Conservation (phyloP, 1,140 invertebrate species). For the Aphelenchoides avenae region DNA sequence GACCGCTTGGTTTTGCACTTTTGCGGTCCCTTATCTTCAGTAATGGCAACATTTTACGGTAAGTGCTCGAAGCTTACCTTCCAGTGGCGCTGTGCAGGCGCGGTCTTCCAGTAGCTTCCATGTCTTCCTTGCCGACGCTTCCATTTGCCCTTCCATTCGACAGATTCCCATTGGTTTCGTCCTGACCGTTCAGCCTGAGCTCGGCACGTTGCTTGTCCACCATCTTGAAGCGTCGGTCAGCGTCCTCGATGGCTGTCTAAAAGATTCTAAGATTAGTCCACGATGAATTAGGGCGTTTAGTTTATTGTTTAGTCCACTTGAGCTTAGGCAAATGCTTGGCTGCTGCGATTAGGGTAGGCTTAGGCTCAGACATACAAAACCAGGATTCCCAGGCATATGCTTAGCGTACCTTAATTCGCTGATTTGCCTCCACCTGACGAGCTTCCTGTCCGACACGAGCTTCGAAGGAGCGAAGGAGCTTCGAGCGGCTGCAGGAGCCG, state of each 20-base stretch:
- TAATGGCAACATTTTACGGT: too few relatives aligned
- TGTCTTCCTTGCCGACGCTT: too few relatives aligned
- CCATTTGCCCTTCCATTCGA: too few relatives aligned
- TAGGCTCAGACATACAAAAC: not conserved
- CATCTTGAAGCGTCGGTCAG: constrained; percentile 26
- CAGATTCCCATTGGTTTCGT: not conserved
- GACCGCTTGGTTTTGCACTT: too few relatives aligned
- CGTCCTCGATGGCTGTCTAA: constrained; percentile 6
- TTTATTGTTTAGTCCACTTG: too few relatives aligned
- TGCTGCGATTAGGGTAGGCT: too few relatives aligned
- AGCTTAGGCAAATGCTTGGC: too few relatives aligned
- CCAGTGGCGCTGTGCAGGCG: too few relatives aligned
- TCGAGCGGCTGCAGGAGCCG: constrained; percentile 46
- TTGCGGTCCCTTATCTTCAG: too few relatives aligned
- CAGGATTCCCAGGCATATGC: not conserved
- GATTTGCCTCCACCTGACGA: constrained; percentile 35
- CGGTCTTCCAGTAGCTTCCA: too few relatives aligned
- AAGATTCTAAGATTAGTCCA: not conserved
- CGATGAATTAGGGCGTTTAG: too few relatives aligned
- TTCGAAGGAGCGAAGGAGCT: constrained; percentile 34
- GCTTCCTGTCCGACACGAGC: constrained; percentile 31
- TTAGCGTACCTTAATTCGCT: constrained; percentile 7
- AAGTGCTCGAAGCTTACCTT: too few relatives aligned
- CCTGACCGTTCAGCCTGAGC: not conserved
- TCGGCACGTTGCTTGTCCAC: constrained; percentile 6